Evolutionary conservation across 2,797 vertebrate species (phyloP).

Genomic region (Astyanax mexicanus): DNA sequence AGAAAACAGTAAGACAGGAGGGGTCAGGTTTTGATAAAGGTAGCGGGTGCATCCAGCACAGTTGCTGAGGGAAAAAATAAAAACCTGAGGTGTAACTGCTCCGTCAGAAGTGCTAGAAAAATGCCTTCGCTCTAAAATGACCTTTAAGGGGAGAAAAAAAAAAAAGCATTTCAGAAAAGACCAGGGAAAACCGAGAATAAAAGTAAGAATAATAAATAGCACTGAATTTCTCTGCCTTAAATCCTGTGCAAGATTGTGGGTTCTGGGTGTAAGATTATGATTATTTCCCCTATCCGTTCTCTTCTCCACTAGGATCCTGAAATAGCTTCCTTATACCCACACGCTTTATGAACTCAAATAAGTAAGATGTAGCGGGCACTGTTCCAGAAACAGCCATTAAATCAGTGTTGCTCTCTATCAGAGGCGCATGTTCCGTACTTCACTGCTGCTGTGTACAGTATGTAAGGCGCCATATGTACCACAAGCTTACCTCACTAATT

Average conservation of each 20-base stretch:
- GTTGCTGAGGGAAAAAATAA: background rate
- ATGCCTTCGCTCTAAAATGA: background rate
- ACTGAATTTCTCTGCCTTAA: background rate
- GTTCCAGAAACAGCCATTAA: background rate
- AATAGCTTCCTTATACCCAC: background rate
- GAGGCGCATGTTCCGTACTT: background rate
- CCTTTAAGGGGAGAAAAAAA: background rate
- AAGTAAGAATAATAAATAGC: background rate
- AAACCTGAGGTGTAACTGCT: background rate
- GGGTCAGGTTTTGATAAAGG: background rate
- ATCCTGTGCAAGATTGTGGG: background rate
- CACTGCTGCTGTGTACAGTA: background rate
- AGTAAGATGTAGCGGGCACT: background rate
- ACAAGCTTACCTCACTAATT: background rate
- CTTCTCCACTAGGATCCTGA: background rate
- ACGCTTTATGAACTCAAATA: background rate
- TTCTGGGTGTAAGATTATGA: background rate
- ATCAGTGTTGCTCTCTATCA: background rate
- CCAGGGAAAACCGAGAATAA: background rate
- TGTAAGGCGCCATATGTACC: background rate
- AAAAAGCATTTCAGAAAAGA: background rate
- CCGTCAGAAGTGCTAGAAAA: background rate
- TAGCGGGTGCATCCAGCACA: background rate
- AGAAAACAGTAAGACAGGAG: no score
- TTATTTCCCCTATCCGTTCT: background rate